Evolutionary conservation across 2,113 vertebrate species (phyloP).

Genomic region (Daphoenositta chrysoptera): DNA sequence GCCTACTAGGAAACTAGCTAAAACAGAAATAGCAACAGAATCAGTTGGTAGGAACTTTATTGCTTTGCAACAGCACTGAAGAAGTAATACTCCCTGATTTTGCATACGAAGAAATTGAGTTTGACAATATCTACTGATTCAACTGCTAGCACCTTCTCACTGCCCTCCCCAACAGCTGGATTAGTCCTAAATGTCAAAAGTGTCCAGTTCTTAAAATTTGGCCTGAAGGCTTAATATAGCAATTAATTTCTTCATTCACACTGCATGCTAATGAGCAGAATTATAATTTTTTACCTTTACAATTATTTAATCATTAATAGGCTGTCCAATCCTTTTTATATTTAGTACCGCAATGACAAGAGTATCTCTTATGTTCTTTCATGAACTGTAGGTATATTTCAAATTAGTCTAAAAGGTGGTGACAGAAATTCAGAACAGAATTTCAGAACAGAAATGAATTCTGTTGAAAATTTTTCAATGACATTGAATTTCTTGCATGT

Average conservation of each 20-base stretch:
- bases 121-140: not conserved
- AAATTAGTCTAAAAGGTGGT: not conserved
- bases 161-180: not conserved
- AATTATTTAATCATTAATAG: not conserved
- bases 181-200: not conserved
- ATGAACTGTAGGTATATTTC: not conserved
- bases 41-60: not conserved
- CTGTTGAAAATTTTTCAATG: not conserved
- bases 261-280: not conserved
- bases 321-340: not conserved
- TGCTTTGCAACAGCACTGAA: not conserved
- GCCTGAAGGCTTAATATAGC: not conserved
- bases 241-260: not conserved
- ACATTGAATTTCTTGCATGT: not conserved
- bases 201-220: not conserved
- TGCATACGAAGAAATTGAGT: not conserved
- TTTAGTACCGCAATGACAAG: not conserved
- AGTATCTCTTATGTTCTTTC: not conserved
- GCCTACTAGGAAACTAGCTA: not conserved
- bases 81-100: not conserved
- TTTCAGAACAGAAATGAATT: too few species aligned
- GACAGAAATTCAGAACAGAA: not conserved
- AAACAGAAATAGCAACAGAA: not conserved
- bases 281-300: not conserved
- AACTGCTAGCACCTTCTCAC: not conserved